Evolutionary conservation across 2,113 vertebrate genomes (phyloP), one percentile per base, ranked within the genome.

Genomic region (Bubo bubo): DNA sequence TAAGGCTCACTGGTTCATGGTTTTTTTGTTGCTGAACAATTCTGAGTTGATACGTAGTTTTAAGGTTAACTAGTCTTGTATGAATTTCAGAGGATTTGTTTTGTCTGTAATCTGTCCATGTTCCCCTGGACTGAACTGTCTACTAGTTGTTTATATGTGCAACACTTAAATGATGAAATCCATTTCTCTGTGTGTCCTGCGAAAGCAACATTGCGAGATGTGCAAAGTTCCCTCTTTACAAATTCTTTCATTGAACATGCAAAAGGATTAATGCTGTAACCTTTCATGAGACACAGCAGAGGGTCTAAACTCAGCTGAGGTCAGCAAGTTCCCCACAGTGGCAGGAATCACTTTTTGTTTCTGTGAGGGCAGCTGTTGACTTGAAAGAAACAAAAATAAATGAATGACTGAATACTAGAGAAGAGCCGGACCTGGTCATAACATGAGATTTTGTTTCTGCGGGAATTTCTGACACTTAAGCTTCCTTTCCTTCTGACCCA

Each of bases 371-470:
- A 95, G 75, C 79, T 56, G 86, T 49, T 75, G 49, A n/a, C 91
- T 97, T 95, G 89, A 96, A 91, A 89, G 88, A 95, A 96, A 94
- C 14, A 56, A 88, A 92, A 96, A 72, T 83, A 93, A 92, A 86
- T 47, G 43, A 84, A 56, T 94, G 66, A 23, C 20, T 30, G 17
- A 72, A 87, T 77, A 30, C 43, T 45, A 79, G 60, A 81, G 80
- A 89, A 63, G 83, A 95, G 20, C 27, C 34, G 87, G 95, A 91
- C 79, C 88, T 87, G 93, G 73, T 66, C 83, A 35, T 53, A 87
- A 35, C 43, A 34, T 9, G 35, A 60, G 28, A 72, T 75, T 93
- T 80, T 63, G 18, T 60, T 95, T 96, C 89, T 91, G 60, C 94
- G 91, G 89, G 95, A 96, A 95, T 92, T 96, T 95, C 88, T 96